Percentiles rank a stretch among this genome's conserved stretches.
Conservation (phyloP, 2,888 invertebrate species). For the Hesperia comma region DNA sequence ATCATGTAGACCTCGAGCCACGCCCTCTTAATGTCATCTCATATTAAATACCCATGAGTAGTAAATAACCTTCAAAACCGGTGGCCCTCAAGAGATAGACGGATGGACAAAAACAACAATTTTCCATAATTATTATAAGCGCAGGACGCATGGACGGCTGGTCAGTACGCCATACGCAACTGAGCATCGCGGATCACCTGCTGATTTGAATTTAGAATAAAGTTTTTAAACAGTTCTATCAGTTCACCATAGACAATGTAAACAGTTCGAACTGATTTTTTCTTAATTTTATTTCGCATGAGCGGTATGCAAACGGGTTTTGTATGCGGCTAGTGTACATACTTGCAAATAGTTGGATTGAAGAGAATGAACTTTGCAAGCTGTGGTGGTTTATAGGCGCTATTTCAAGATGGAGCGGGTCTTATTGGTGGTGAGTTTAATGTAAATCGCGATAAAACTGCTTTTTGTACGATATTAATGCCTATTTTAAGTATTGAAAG, state of each 20-base stretch:
- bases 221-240: constrained; percentile 37
- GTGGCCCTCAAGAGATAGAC: constrained; percentile 51
- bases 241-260: constrained; percentile 46
- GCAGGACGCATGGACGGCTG: constrained; percentile 60
- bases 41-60: constrained; percentile 40
- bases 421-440: constrained; percentile 54
- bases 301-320: constrained; percentile 53
- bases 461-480: too few relatives aligned
- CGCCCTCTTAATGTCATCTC: not conserved
- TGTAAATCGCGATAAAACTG: not conserved
- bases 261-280: constrained; percentile 40
- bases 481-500: too few relatives aligned
- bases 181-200: constrained; percentile 46
- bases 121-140: constrained; percentile 77
- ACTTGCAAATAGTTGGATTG: constrained; percentile 44
- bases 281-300: constrained; percentile 12
- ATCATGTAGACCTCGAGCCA: not conserved
- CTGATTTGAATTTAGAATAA: constrained; percentile 38
- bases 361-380: constrained; percentile 57
- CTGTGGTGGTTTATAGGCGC: constrained; percentile 42
- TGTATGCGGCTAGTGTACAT: constrained; percentile 55
- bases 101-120: constrained; percentile 68
- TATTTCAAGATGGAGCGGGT: constrained; percentile 54
- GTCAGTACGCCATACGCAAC: constrained; percentile 65
- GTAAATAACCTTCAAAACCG: constrained; percentile 58